Conservation (phyloP, 2,888 invertebrate genomes). For the Drosophila pseudotalamancana region DNA sequence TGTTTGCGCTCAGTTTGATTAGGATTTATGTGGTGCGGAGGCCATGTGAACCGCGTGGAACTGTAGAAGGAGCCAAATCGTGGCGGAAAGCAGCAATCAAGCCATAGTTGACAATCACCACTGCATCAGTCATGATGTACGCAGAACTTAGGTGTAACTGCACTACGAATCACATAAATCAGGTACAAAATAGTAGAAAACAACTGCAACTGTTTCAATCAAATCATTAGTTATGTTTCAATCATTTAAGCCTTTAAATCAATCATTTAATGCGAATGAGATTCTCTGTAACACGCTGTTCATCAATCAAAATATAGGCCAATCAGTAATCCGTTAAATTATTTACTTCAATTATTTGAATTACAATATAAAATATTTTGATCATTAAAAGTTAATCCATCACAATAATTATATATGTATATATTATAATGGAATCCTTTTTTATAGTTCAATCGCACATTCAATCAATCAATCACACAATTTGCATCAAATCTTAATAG, state of each 20-base stretch:
- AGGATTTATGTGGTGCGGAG: conserved; percentile 67
- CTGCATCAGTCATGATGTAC: conserved; percentile 52
- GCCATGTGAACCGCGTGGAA: conserved; percentile 37
- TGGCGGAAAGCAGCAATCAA: neutral
- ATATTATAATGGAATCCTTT: too few species aligned
- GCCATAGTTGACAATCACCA: conserved; percentile 2
- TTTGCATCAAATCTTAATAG: conserved; percentile 8
- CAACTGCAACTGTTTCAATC: too few species aligned
- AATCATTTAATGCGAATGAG: too few species aligned
- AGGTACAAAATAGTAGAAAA: too few species aligned
- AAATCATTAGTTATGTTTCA: too few species aligned
- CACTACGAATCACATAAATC: too few species aligned
- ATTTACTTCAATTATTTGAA: too few species aligned
- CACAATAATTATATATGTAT: neutral
- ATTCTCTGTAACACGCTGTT: too few species aligned
- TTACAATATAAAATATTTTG: neutral
- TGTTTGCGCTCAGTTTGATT: conserved; percentile 70
- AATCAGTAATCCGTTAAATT: too few species aligned
- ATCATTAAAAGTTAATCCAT: too few species aligned
- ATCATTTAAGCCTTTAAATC: too few species aligned
- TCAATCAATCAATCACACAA: conserved; percentile 40
- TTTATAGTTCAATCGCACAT: neutral
- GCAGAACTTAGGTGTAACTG: conserved; percentile 5
- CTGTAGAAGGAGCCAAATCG: neutral
- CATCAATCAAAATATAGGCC: conserved; percentile 10